A percentile compares a stretch with the other conserved stretches of the same genome.
These are phyloP conservation scores for Hystrix brachyura DNA, from an alignment of 2,113 vertebrate genomes.

Conservation along the genomic window DNA sequence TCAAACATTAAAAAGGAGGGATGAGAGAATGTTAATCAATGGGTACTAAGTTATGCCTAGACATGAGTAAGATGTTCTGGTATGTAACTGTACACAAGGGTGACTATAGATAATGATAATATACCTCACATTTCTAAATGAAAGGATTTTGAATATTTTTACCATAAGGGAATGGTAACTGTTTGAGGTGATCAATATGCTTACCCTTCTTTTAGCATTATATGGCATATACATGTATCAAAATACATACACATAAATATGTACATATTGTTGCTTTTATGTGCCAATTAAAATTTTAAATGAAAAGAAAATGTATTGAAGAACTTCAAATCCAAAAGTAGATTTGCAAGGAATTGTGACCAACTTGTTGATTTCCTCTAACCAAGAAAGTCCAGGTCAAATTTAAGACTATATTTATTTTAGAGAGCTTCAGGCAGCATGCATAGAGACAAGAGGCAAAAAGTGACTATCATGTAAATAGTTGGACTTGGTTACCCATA, in stretches of 20 bases:
- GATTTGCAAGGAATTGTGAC: neutral
- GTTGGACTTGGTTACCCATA: neutral
- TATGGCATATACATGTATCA: neutral
- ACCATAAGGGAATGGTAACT: neutral
- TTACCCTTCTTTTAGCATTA: neutral
- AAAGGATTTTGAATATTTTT: neutral
- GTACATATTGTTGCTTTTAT: neutral
- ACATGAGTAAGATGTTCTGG: neutral
- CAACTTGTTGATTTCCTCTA: neutral
- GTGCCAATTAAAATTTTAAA: neutral
- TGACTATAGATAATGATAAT: neutral
- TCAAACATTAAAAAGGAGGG: neutral
- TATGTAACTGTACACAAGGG: neutral
- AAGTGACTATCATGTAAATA: neutral
- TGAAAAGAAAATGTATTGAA: neutral
- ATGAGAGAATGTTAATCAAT: no score
- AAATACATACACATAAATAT: neutral
- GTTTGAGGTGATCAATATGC: neutral
- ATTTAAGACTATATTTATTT: neutral
- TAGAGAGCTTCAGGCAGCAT: neutral
- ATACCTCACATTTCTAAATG: neutral
- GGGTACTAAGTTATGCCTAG: neutral
- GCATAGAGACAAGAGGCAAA: neutral
- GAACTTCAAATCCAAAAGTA: neutral
- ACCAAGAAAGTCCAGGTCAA: neutral